A percentile compares a stretch with the other conserved stretches of the same genome.
phyloP scores from a whole-genome alignment of 1,140 invertebrate species.

The Neoseiulus cucumeris region DNA sequence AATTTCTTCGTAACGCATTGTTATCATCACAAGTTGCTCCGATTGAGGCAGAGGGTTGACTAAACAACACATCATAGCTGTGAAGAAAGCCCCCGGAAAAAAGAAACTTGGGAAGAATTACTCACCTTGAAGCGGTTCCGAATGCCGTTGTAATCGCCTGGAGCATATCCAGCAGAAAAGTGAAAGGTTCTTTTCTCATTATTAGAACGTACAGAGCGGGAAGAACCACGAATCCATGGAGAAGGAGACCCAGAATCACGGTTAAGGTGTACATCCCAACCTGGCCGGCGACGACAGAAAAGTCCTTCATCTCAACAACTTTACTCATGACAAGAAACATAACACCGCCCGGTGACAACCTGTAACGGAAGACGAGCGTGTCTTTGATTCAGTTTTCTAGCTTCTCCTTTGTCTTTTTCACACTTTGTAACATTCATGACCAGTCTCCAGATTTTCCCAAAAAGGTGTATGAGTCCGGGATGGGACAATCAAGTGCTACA shows the following conservation, averaged over 20 bases:
- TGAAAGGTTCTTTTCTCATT: slow-evolving; percentile 55
- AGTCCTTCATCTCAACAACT: slow-evolving; percentile 64
- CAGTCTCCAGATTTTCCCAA: slow-evolving; percentile 4
- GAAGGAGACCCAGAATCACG: slow-evolving; percentile 60
- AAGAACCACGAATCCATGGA: slow-evolving; percentile 72
- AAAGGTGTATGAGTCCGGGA: background rate
- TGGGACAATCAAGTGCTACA: too few relatives aligned
- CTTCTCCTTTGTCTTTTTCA: too few relatives aligned
- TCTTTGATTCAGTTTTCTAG: background rate
- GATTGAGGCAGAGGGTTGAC: too few relatives aligned
- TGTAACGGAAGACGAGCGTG: slow-evolving; percentile 26
- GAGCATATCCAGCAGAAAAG: slow-evolving; percentile 55
- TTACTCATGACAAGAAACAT: slow-evolving; percentile 73
- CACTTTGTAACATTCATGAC: too few relatives aligned
- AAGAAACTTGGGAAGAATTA: background rate
- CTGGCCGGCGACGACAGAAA: slow-evolving; percentile 54
- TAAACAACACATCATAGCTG: background rate
- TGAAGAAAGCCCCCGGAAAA: background rate
- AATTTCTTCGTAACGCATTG: too few relatives aligned
- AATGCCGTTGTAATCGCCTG: slow-evolving; percentile 75
- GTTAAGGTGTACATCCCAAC: slow-evolving; percentile 78
- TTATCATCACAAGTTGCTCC: too few relatives aligned
- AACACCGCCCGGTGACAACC: slow-evolving; percentile 77
- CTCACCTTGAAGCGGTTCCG: slow-evolving; percentile 70
- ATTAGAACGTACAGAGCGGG: slow-evolving; percentile 58